Conservation (phyloP, 1,140 invertebrate genomes). For the Drosophila tristis region DNA sequence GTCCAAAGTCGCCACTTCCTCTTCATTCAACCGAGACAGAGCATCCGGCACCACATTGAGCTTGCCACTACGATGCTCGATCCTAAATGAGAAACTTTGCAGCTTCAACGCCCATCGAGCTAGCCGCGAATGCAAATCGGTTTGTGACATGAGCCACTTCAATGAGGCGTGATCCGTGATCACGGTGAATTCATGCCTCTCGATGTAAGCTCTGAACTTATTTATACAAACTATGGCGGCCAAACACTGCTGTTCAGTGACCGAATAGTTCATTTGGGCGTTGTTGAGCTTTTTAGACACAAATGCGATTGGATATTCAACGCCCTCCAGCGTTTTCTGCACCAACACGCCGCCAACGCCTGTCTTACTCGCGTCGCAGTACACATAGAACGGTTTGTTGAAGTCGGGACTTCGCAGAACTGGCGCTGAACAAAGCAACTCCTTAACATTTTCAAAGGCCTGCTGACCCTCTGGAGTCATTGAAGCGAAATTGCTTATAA, state of each 20-base stretch:
- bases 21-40: constrained; percentile 1
- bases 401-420: not conserved
- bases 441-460: not conserved
- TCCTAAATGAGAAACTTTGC: constrained; percentile 4
- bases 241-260: not conserved
- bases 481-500: not conserved
- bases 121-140: not conserved
- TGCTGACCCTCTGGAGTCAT: not conserved
- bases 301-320: constrained; percentile 2
- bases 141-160: constrained; percentile 1
- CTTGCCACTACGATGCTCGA: not conserved
- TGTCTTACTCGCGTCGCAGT: not conserved
- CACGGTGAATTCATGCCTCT: constrained; percentile 2
- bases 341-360: not conserved
- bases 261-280: not conserved
- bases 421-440: not conserved
- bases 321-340: not conserved
- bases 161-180: not conserved
- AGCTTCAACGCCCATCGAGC: not conserved
- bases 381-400: not conserved
- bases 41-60: constrained; percentile 3
- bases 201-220: not conserved
- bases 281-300: not conserved
- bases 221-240: not conserved
- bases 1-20: not conserved